These are phyloP conservation scores for Onychomys leucogaster DNA, from an alignment of 2,797 vertebrate species.

Conservation along the genomic window DNA sequence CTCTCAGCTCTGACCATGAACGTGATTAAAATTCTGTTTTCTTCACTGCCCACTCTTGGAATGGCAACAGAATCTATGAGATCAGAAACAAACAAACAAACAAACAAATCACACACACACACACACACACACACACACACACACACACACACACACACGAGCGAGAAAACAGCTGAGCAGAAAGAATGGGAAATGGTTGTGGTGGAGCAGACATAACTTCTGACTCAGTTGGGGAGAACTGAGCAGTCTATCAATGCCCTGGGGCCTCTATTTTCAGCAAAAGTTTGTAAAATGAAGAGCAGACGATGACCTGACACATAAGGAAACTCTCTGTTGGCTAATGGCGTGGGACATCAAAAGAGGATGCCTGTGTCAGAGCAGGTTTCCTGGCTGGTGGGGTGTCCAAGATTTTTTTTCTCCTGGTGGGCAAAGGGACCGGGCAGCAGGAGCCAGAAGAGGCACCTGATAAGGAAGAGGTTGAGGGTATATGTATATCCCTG, in stretches of 20 bases:
- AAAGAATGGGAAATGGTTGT: not conserved
- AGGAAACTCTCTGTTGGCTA: not conserved
- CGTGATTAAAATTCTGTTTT: conserved; percentile 32
- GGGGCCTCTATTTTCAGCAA: not conserved
- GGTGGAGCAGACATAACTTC: not conserved
- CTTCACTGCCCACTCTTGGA: not conserved
- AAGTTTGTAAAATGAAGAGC: not conserved
- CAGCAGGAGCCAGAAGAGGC: not conserved
- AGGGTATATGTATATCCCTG: not conserved
- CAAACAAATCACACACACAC: too few relatives aligned
- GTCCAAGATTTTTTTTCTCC: not conserved
- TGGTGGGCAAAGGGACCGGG: not conserved
- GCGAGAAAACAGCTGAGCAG: not conserved
- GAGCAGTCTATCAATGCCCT: not conserved
- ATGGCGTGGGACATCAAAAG: not conserved
- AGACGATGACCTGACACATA: not conserved
- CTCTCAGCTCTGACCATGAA: not conserved
- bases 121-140: too few relatives aligned
- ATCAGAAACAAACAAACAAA: conserved; percentile 56
- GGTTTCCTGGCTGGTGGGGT: not conserved
- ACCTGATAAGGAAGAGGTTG: not conserved
- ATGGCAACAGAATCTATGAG: conserved; percentile 38
- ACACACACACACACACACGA: too few relatives aligned
- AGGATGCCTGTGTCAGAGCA: not conserved
- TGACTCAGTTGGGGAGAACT: not conserved